Conservation (phyloP, 2,113 vertebrate species). For the Toxostoma redivivum region DNA sequence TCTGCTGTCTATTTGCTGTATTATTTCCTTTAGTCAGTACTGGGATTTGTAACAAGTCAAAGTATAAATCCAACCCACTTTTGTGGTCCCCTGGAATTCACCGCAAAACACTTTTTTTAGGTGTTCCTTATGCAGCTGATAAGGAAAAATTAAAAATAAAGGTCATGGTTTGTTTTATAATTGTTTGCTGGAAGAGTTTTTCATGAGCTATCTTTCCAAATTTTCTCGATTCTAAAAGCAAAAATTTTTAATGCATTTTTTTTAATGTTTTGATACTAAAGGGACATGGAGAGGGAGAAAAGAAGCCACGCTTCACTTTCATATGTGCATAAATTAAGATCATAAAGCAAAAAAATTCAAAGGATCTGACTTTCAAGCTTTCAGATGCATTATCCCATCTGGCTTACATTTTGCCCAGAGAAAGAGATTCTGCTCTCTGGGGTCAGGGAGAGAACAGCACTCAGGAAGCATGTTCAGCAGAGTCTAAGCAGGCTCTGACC, state of each 20-base stretch:
- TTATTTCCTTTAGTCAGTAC: background rate
- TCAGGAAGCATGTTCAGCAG: background rate
- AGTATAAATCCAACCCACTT: background rate
- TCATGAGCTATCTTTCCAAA: background rate
- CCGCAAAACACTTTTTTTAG: background rate
- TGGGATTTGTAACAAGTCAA: background rate
- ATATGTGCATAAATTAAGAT: conserved; percentile 45
- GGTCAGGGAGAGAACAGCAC: background rate
- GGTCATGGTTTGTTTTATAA: background rate
- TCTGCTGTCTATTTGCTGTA: background rate
- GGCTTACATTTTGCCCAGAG: conserved; percentile 18
- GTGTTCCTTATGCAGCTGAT: background rate
- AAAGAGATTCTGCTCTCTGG: background rate
- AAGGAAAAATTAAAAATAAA: background rate
- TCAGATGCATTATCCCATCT: background rate
- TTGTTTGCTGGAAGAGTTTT: background rate
- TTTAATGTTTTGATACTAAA: background rate
- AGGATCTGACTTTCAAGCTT: conserved; percentile 22
- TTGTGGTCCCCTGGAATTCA: background rate
- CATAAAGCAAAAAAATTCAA: conserved; percentile 1
- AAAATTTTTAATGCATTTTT: background rate
- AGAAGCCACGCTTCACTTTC: background rate
- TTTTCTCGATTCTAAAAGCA: rapidly evolving
- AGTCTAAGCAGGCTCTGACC: background rate
- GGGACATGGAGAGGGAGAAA: background rate